Evolutionary conservation across 1,140 invertebrate genomes (phyloP), one percentile per base, ranked within the genome.

Genomic region (Listronotus oregonensis): DNA sequence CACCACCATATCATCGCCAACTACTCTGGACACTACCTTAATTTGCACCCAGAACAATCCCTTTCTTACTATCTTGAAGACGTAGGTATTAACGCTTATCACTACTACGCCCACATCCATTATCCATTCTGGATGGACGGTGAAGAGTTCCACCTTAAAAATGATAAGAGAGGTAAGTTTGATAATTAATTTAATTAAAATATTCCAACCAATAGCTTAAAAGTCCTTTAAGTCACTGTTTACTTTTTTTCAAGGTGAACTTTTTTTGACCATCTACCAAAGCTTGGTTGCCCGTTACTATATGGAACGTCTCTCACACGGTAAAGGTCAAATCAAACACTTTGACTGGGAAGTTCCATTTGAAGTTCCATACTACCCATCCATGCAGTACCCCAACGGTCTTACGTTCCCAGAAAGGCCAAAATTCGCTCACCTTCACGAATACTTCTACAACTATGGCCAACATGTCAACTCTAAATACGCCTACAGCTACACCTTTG

Each of bases 31-130:
- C 82, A 81, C 78, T 79, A 83, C 11, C 72, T 84, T 31, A 74
- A 79, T 34, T 63, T 75, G 11, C 81, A 81, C 46, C 64, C 61
- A 27, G 72, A 69, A 47, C 69, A 71, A 44, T 42, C 59, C 6
- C 87, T 92, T 9, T 80, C 82, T 21, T 91, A 92, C 75, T 92
- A 86, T 80, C 87, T 86, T 0, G 86, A 92, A 62, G 90, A 91
- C 76, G 79, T 86, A 57, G 85, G 85, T 61, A 78, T 90, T n/a
- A 89, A 90, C 70, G 74, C 84, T 1, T 87, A 85, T 71, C 89
- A 90, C 77, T 86, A 85, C 71, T 87, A 88, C 70, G 79, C 83
- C 37, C 81, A 87, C 57, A 67, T 90, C 34, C 81, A 84, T n/a
- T 86, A 85, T 69, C 88, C 90, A 1, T 81, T 77, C 77, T 87